Conservation (phyloP, 2,113 vertebrate genomes). For the Neofelis nebulosa region DNA sequence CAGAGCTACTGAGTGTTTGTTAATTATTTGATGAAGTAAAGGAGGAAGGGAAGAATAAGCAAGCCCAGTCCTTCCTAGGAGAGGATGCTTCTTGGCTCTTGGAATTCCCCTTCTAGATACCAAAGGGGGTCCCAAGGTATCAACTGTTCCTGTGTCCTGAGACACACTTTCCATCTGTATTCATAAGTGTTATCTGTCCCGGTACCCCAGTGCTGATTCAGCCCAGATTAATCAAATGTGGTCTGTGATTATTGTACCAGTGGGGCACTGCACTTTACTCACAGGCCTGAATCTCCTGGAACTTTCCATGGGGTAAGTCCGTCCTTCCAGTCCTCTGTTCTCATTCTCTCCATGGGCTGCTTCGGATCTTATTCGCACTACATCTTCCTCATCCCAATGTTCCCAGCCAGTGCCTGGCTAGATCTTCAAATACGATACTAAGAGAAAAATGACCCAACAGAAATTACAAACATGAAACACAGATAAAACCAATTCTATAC, state of each 20-base stretch:
- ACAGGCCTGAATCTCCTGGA: background rate
- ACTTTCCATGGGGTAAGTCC: background rate
- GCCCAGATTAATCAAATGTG: background rate
- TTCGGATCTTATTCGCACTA: background rate
- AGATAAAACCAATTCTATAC: constrained; percentile 45
- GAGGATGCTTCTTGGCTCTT: background rate
- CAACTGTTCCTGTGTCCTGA: background rate
- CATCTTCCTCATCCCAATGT: background rate
- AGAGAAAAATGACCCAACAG: constrained; percentile 7
- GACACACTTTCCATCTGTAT: background rate
- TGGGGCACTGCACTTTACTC: background rate
- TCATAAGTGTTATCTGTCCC: background rate
- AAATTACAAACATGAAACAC: constrained; percentile 38
- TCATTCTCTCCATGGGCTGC: background rate
- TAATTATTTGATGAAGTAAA: background rate
- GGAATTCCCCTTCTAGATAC: background rate
- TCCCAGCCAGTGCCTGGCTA: background rate
- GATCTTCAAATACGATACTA: constrained; percentile 2
- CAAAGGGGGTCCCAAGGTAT: background rate
- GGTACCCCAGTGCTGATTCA: background rate
- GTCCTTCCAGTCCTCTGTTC: background rate
- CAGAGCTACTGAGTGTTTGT: background rate
- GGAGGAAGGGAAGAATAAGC: background rate
- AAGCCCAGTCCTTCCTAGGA: background rate
- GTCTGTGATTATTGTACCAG: background rate